phyloP scores from a whole-genome alignment of 2,797 vertebrate genomes.

The Erethizon dorsatum region DNA sequence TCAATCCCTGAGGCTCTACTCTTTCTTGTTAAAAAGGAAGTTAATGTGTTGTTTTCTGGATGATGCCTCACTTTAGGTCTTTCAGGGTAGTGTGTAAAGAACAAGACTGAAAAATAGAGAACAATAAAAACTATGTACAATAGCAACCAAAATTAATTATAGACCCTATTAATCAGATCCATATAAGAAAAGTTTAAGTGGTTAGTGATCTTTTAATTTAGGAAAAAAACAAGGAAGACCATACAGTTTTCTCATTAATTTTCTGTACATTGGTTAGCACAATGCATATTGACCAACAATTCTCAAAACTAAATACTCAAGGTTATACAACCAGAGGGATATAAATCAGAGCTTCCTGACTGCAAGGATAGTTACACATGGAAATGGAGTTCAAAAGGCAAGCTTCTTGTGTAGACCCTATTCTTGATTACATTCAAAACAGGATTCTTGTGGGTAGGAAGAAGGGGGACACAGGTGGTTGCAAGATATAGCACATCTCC shows the following conservation, averaged over 20 bases:
- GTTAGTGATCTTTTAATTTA: background rate
- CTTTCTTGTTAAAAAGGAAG: slow-evolving; percentile 7
- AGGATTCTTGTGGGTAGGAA: background rate
- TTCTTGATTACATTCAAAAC: background rate
- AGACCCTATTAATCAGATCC: background rate
- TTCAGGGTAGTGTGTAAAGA: background rate
- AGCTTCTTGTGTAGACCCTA: background rate
- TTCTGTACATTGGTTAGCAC: background rate
- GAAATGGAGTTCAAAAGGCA: background rate
- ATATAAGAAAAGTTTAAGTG: background rate
- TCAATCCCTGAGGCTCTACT: background rate
- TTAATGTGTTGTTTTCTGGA: slow-evolving; percentile 8
- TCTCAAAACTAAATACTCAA: slow-evolving; percentile 25
- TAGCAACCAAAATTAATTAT: slow-evolving; percentile 34
- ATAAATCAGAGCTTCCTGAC: background rate
- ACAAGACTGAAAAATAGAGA: background rate
- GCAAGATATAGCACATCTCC: background rate
- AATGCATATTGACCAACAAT: background rate
- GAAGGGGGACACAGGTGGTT: background rate
- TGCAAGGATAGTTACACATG: background rate
- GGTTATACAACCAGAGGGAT: background rate
- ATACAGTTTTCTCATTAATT: background rate
- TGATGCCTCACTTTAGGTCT: slow-evolving; percentile 2
- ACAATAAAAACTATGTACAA: background rate
- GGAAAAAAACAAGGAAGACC: background rate